A percentile compares a stretch with the other conserved stretches of the same genome.
These are phyloP conservation scores for Paralinhomoeus sp. DNA, from an alignment of 2,888 invertebrate species.

Conservation along the genomic window DNA sequence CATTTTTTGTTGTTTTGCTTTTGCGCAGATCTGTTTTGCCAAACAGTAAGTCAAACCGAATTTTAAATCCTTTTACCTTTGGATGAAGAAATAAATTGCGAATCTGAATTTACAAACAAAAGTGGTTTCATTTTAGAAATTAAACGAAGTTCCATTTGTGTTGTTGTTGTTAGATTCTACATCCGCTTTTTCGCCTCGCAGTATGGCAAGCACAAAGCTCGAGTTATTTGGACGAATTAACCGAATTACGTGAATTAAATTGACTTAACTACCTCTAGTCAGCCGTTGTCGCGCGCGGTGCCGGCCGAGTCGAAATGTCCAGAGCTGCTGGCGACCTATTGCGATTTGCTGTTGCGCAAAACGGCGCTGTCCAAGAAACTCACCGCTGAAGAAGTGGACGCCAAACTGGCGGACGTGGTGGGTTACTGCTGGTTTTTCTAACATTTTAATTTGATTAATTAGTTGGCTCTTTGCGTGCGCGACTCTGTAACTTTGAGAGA, in stretches of 20 bases:
- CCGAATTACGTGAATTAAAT: not conserved
- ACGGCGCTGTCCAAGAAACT: conserved; percentile 84
- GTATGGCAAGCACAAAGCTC: too few relatives aligned
- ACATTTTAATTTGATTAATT: not conserved
- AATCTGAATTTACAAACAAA: too few relatives aligned
- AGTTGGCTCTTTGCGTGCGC: not conserved
- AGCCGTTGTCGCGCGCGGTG: conserved; percentile 1
- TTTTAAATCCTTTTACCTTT: not conserved
- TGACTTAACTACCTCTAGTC: not conserved
- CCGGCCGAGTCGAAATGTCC: conserved; percentile 74
- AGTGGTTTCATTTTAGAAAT: too few relatives aligned
- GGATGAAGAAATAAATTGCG: too few relatives aligned
- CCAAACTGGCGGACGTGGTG: conserved; percentile 65
- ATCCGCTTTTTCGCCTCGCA: too few relatives aligned
- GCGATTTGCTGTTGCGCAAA: conserved; percentile 90
- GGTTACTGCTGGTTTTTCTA: conserved; percentile 14
- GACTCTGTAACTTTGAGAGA: not conserved
- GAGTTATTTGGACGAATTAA: too few relatives aligned
- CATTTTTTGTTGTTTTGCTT: not conserved
- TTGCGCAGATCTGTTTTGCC: not conserved
- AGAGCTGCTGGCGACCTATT: conserved; percentile 91
- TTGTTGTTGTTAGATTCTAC: too few relatives aligned
- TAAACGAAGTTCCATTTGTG: too few relatives aligned
- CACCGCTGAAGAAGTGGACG: conserved; percentile 87
- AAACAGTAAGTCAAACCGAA: too few relatives aligned